Conservation (phyloP, 2,797 vertebrate genomes). For the Mormyrus proboscirostris region DNA sequence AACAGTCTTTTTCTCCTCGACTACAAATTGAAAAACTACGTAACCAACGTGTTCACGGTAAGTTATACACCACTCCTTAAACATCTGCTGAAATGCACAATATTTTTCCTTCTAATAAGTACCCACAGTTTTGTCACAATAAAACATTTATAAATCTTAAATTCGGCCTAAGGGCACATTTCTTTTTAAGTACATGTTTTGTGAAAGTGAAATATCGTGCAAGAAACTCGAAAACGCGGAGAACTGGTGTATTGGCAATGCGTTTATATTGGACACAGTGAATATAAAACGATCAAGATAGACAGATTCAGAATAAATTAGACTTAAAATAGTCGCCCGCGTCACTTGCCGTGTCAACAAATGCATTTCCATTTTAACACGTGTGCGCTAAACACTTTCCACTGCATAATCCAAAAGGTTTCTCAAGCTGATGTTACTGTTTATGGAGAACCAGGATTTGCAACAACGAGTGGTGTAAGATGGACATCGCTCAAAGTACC, state of each 20-base stretch:
- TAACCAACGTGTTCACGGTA: not conserved
- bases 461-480: not conserved
- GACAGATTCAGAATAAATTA: not conserved
- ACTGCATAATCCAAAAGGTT: not conserved
- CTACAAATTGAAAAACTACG: not conserved
- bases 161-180: not conserved
- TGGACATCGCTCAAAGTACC: not conserved
- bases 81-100: not conserved
- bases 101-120: not conserved
- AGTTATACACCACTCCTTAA: not conserved
- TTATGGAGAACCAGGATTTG: not conserved
- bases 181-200: not conserved
- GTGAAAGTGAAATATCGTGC: not conserved
- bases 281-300: not conserved
- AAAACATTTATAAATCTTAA: not conserved
- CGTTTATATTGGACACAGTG: not conserved
- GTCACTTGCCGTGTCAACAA: not conserved
- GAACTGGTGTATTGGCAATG: not conserved
- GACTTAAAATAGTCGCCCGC: not conserved
- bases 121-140: not conserved
- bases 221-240: not conserved
- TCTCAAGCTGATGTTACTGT: not conserved
- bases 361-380: not conserved
- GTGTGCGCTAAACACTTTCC: not conserved
- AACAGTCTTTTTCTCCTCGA: not conserved